Evolutionary conservation across 2,797 vertebrate species (phyloP).

Genomic region (Tinamus major): DNA sequence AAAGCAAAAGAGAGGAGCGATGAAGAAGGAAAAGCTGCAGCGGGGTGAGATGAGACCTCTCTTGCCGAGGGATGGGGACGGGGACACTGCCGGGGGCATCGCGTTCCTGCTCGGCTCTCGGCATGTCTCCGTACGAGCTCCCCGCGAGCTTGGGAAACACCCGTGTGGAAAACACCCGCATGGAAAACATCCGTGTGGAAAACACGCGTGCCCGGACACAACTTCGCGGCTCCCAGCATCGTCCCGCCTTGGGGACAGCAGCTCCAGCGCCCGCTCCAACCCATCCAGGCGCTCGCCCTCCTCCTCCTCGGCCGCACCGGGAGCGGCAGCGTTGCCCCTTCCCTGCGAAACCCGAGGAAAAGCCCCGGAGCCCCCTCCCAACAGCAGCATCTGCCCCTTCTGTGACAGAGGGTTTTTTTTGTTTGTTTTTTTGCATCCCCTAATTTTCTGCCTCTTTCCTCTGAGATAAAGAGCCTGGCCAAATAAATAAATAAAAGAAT

Average conservation of each 20-base stretch:
- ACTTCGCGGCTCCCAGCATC: neutral
- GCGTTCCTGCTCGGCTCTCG: too few relatives aligned
- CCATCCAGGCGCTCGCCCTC: neutral
- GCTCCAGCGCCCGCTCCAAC: neutral
- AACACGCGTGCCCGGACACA: neutral
- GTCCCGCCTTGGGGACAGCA: neutral
- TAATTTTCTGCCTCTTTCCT: neutral
- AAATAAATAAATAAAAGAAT: neutral
- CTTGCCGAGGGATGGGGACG: neutral
- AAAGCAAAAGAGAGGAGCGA: neutral
- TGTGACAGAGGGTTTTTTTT: neutral
- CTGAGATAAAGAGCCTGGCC: neutral
- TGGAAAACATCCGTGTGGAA: neutral
- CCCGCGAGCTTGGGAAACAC: too few relatives aligned
- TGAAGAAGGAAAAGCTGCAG: neutral
- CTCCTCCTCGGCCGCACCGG: neutral
- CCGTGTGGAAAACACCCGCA: too few relatives aligned
- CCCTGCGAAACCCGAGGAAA: neutral
- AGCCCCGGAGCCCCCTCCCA: neutral
- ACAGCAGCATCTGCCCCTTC: neutral
- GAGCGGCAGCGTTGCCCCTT: neutral
- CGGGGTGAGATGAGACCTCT: slow-evolving; percentile 1
- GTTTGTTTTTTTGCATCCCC: neutral
- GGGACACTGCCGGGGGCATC: too few relatives aligned
- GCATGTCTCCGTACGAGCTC: too few relatives aligned